Conservation (phyloP, 2,113 vertebrate species). For the Rhinoptilus africanus region DNA sequence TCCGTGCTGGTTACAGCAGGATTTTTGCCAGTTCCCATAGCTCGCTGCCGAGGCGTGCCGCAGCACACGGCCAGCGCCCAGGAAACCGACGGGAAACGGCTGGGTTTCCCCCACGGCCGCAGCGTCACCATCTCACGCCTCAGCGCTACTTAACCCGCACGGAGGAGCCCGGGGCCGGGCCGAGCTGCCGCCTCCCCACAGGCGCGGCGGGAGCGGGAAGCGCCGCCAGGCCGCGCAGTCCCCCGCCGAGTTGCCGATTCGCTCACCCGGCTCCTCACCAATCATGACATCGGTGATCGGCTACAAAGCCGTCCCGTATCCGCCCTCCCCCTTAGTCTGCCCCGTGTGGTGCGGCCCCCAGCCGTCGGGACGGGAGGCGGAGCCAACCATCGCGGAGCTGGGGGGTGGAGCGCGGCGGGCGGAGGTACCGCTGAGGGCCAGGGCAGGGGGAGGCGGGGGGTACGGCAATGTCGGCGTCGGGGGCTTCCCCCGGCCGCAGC, state of each 20-base stretch:
- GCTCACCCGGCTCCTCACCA: neutral
- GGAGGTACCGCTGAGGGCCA: neutral
- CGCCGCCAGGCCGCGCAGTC: neutral
- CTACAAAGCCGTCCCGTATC: neutral
- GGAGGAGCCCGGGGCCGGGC: fast-evolving
- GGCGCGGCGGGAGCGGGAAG: no score
- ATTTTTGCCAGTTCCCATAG: no score
- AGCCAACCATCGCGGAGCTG: neutral
- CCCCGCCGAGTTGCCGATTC: neutral
- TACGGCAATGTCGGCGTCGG: neutral
- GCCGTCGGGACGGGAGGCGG: neutral
- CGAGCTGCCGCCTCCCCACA: no score
- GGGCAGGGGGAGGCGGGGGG: neutral
- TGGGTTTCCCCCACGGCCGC: neutral
- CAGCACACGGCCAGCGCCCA: fast-evolving
- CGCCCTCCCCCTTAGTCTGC: fast-evolving
- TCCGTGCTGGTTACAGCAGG: fast-evolving
- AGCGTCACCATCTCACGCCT: fast-evolving
- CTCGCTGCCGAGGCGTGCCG: fast-evolving
- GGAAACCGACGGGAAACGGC: neutral
- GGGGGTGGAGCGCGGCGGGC: neutral
- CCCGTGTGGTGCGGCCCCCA: neutral
- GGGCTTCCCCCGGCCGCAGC: neutral
- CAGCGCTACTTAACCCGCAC: fast-evolving
- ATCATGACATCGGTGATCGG: neutral